Conservation (phyloP, 2,888 invertebrate species). For the Hermaeophaga mercurialis region DNA sequence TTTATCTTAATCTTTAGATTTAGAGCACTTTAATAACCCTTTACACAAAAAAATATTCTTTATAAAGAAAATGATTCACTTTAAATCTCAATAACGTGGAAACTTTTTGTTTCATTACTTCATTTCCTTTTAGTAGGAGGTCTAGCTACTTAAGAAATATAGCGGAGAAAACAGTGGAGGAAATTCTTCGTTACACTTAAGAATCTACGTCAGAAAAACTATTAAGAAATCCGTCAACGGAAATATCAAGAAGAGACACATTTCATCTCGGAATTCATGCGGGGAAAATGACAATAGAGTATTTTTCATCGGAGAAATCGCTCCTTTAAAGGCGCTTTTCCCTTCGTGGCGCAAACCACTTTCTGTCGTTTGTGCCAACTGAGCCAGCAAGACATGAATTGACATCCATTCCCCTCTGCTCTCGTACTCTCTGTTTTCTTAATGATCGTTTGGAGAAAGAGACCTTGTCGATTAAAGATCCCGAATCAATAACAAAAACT, state of each 20-base stretch:
- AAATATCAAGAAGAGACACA: conserved; percentile 23
- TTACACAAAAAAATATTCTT: too few relatives aligned
- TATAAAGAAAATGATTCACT: too few relatives aligned
- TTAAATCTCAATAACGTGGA: not conserved
- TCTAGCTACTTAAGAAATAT: conserved; percentile 3
- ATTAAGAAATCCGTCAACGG: conserved; percentile 23
- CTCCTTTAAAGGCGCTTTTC: conserved; percentile 7
- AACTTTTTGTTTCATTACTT: not conserved
- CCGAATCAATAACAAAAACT: too few relatives aligned
- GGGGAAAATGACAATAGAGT: conserved; percentile 25
- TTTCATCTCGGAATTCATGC: conserved; percentile 23
- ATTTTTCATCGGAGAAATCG: conserved; percentile 21
- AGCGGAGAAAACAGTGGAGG: not conserved
- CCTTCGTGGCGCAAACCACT: not conserved
- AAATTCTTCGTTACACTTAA: conserved; percentile 12
- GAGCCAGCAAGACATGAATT: conserved; percentile 9
- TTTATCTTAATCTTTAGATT: too few relatives aligned
- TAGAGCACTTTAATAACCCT: too few relatives aligned
- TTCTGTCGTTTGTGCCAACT: conserved; percentile 10
- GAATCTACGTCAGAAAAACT: conserved; percentile 12
- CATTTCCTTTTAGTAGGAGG: not conserved
- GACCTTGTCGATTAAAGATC: too few relatives aligned
- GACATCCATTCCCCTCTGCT: conserved; percentile 6
- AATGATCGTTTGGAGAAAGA: too few relatives aligned
- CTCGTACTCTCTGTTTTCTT: too few relatives aligned